Evolutionary conservation across 1,140 invertebrate genomes (phyloP).

Genomic region (Nymphalis io): DNA sequence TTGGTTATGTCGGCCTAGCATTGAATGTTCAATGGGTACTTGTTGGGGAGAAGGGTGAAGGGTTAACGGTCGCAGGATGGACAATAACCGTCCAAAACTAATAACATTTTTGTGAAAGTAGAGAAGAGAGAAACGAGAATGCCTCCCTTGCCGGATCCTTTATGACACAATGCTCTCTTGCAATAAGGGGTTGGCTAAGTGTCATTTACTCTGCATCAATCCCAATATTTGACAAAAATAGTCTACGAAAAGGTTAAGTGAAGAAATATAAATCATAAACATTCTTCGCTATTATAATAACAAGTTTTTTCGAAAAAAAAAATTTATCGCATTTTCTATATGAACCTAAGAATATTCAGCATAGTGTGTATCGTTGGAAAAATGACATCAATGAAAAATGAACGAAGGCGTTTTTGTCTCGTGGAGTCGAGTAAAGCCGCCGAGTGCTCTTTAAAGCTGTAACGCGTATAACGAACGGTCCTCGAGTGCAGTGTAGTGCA

Average conservation of each 20-base stretch:
- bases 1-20: slow-evolving; percentile 45
- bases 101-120: slow-evolving; percentile 79
- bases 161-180: slow-evolving; percentile 66
- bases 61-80: slow-evolving; percentile 58
- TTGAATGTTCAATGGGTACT: slow-evolving; percentile 50
- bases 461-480: slow-evolving; percentile 69
- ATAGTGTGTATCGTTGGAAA: slow-evolving; percentile 38
- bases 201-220: slow-evolving; percentile 46
- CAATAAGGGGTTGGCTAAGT: slow-evolving; percentile 51
- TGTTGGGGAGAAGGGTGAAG: slow-evolving; percentile 52
- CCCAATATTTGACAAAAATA: slow-evolving; percentile 39
- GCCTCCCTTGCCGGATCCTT: slow-evolving; percentile 61
- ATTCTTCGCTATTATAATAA: background rate
- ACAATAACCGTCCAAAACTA: slow-evolving; percentile 76
- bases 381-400: slow-evolving; percentile 60
- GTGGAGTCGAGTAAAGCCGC: slow-evolving; percentile 63
- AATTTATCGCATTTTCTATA: background rate
- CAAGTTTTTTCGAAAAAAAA: background rate
- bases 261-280: background rate
- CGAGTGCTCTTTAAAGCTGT: slow-evolving; percentile 67
- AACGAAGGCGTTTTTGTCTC: slow-evolving; percentile 63
- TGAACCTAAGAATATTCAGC: slow-evolving; percentile 8
- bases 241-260: background rate
- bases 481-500: slow-evolving; percentile 54
- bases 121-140: slow-evolving; percentile 53